Percentiles rank a stretch among this genome's conserved stretches.
These are phyloP conservation scores for Leptatherina wallacei DNA, from an alignment of 2,797 vertebrate species.

Conservation along the genomic window DNA sequence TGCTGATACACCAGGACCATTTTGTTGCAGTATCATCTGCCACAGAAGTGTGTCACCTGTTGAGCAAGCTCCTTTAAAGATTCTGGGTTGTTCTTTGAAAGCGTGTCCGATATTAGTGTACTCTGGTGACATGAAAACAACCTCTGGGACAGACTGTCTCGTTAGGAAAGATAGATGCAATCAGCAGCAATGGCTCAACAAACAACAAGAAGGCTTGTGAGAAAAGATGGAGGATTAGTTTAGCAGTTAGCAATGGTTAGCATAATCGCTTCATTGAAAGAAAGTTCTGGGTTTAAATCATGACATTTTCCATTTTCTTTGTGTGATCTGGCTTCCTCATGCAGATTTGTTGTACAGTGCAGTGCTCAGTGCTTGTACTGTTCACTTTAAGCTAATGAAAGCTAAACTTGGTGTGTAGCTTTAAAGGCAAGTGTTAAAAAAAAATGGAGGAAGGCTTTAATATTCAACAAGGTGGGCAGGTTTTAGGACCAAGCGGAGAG, in stretches of 20 bases:
- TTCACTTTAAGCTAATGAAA: background rate
- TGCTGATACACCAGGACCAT: no score
- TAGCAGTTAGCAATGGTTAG: background rate
- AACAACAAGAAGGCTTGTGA: no score
- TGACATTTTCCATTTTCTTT: no score
- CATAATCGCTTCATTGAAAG: background rate
- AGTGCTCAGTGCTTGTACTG: background rate
- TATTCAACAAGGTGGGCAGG: background rate
- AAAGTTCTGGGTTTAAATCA: background rate
- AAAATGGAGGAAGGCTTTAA: constrained; percentile 16
- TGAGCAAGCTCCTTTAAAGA: no score
- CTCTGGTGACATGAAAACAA: no score
- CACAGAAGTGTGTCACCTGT: no score
- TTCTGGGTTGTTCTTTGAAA: no score
- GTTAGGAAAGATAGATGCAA: background rate
- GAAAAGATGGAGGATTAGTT: background rate
- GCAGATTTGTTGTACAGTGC: constrained; percentile 7
- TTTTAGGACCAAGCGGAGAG: constrained; percentile 52
- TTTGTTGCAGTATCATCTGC: no score
- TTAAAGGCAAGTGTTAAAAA: background rate
- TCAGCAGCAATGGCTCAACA: background rate
- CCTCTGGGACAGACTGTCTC: background rate
- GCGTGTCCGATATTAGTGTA: no score
- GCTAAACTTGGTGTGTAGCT: background rate
- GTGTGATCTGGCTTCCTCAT: background rate